Base-by-base conservation (phyloP, 30 jellyfish, hydroid and myxozoan genomes). In the Hydractinia echinata region DNA sequence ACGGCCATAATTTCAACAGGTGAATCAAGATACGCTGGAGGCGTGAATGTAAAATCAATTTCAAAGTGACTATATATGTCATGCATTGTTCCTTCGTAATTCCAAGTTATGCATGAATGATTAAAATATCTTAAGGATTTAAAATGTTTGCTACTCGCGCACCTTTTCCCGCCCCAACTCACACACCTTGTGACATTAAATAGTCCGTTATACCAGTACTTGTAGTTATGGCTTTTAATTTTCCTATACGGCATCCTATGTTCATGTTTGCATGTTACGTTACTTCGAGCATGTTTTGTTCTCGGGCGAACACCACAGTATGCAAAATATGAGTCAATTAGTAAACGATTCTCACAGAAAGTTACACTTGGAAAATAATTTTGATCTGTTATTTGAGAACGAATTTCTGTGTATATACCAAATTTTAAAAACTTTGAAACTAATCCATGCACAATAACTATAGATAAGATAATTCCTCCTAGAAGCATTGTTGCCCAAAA, bases 241-340 rank as follows among this genome's bases (percentile, higher is more conserved):
- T 13, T 64, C 4, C 51, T 51, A n/a, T 64, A 8, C 2, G 39
- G 8, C 18, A 44, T 13, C 1, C 18, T 44, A 44, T 7, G 9
- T 64, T 51, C 51, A 51, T 64, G 74, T 64, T 64, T 64, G 16
- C 74, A 64, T n/a, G 19, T 7, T 6, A 8, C 74, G 10, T 44
- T 64, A 44, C 10, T 44, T 7, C 16, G 19, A n/a, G 19, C 39
- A 64, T 64, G 81, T 9, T 50, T 11, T 19, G n/a, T 0, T 71
- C 81, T 71, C 51, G 81, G 68, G 21, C 60, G 60, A 9, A 71
- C 81, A 50, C 68, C 81, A 71, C 81, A 71, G n/a, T 71, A 71
- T n/a, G 81, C 4, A 19, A 71, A 71, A 19, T 71, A 71, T 30
- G 60, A 6, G 51, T 71, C 81, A 71, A 71, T 8, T 19, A 71